phyloP scores from a whole-genome alignment of 2,113 vertebrate species.

The Trichechus manatus region DNA sequence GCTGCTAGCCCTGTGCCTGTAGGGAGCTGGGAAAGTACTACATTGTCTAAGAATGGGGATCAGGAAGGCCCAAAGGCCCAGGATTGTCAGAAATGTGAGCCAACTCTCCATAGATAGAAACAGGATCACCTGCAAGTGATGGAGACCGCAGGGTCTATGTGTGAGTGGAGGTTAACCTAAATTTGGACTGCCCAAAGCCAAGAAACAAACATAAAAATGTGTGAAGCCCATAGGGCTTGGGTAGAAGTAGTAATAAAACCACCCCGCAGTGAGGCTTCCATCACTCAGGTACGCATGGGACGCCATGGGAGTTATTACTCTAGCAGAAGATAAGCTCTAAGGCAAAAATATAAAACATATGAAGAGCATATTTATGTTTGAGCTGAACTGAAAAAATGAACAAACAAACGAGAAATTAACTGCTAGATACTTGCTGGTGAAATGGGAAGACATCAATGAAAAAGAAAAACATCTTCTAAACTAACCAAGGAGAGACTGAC shows the following conservation, averaged over 20 bases:
- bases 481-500: not conserved
- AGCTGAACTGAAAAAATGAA: not conserved
- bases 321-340: not conserved
- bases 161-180: not conserved
- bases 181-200: not conserved
- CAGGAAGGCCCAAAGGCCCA: not conserved
- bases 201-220: conserved; percentile 13
- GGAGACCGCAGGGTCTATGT: not conserved
- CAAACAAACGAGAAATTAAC: not conserved
- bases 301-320: not conserved
- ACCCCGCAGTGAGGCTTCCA: not conserved
- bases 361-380: not conserved
- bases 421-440: not conserved
- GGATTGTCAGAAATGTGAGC: not conserved
- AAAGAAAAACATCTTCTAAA: conserved; percentile 11
- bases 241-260: not conserved
- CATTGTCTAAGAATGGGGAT: not conserved
- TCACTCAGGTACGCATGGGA: not conserved
- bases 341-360: not conserved
- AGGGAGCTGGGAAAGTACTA: not conserved
- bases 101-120: not conserved
- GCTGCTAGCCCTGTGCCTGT: not conserved
- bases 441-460: not conserved
- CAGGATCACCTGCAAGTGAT: not conserved
- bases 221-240: not conserved